Conservation (phyloP, 2,888 invertebrate species). For the Drosophila subsilvestris region DNA sequence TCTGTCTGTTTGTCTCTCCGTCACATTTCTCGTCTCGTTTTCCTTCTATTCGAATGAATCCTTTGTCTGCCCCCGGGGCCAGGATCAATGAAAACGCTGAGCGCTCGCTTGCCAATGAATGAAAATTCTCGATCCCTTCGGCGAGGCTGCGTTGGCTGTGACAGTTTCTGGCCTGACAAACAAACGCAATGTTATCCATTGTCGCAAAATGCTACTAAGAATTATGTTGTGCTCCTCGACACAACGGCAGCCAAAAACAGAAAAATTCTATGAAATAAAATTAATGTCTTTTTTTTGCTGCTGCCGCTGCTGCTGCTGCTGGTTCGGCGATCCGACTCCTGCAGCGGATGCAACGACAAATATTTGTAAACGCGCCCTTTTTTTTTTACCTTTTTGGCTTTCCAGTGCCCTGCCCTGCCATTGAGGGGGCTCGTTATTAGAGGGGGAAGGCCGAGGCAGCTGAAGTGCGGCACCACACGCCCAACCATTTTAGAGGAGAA, state of each 20-base stretch:
- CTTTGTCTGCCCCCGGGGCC: constrained; percentile 51
- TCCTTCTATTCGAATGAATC: constrained; percentile 72
- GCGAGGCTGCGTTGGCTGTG: constrained; percentile 50
- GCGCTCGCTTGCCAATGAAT: constrained; percentile 56
- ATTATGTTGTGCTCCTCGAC: constrained; percentile 67
- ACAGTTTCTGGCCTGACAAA: constrained; percentile 76
- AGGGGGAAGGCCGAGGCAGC: constrained; percentile 6
- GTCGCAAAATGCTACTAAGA: constrained; percentile 73
- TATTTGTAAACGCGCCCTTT: constrained; percentile 80
- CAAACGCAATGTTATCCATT: constrained; percentile 80
- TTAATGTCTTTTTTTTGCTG: constrained; percentile 45
- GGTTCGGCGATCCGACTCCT: constrained; percentile 16
- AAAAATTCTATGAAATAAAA: constrained; percentile 34
- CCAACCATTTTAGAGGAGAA: neutral
- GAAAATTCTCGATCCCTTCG: constrained; percentile 57
- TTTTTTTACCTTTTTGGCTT: constrained; percentile 22
- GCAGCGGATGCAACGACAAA: constrained; percentile 74
- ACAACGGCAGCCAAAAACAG: constrained; percentile 28
- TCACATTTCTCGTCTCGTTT: constrained; percentile 47
- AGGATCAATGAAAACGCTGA: constrained; percentile 66
- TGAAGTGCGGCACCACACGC: constrained; percentile 28
- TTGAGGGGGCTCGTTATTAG: neutral
- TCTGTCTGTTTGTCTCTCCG: constrained; percentile 3
- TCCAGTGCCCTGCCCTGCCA: neutral
- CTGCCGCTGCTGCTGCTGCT: neutral